A percentile compares a stretch with the other conserved stretches of the same genome.
Conservation (phyloP, 2,888 invertebrate species). For the Dendrolimus houi region DNA sequence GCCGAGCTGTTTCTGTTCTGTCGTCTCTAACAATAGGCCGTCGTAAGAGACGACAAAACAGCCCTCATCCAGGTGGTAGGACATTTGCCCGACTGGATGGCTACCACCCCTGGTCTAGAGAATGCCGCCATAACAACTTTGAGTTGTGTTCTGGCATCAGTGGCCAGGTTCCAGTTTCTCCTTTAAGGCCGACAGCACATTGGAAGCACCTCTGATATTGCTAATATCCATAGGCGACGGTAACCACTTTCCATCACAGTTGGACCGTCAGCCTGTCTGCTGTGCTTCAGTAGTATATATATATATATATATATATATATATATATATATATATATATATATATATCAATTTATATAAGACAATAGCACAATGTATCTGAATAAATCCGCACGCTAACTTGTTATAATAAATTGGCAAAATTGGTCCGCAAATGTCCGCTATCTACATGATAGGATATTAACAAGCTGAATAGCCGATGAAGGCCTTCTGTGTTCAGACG, state of each 20-base stretch:
- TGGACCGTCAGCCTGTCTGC: neutral
- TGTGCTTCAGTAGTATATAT: neutral
- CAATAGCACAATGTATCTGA: neutral
- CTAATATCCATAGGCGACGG: neutral
- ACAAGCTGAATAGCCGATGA: slow-evolving; percentile 41
- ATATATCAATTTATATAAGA: neutral
- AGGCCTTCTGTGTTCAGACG: slow-evolving; percentile 20
- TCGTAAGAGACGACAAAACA: no score
- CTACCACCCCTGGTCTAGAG: no score
- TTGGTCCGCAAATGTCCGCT: slow-evolving; percentile 22
- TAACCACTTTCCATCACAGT: neutral
- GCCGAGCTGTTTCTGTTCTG: no score
- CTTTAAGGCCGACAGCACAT: neutral
- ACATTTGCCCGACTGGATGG: no score
- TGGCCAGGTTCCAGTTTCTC: neutral
- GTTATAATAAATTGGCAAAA: slow-evolving; percentile 22
- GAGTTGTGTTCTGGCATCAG: no score
- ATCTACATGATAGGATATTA: slow-evolving; percentile 23
- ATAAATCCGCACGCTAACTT: neutral
- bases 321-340: neutral
- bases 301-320: neutral
- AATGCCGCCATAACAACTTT: no score
- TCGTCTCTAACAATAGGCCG: no score
- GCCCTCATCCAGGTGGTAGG: no score
- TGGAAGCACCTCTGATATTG: neutral